Base-by-base conservation (phyloP, 2,113 vertebrate species). In the Zapornia atra region DNA sequence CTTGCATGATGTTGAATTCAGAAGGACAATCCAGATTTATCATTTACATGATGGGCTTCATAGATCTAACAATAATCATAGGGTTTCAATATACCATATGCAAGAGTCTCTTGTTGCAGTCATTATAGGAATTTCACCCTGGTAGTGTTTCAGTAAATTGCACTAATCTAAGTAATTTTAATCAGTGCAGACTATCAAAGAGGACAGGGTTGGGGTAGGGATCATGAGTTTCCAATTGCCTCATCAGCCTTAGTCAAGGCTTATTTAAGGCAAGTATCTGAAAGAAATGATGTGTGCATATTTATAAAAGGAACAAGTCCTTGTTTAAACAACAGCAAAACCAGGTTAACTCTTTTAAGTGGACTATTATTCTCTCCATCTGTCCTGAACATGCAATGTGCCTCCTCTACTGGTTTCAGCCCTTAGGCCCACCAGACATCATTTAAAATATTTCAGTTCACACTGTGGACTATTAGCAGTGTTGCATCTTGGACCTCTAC, bases 161-260 rank as follows among this genome's bases (percentile, higher is more conserved):
- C 78, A 80, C 63, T 96, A 94, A 96, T 97, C 51, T 76, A 77
- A 95, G 96, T 88, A 86, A 96, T 98, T 97, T 96, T 97, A 97
- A 97, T 96, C 96, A 96, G 79, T 21, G 22, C 51, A 94, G 88
- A 82, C 69, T 95, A 88, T 87, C 85, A 96, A 83, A 92, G 64
- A 86, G 80, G 88, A 61, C 80, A 81, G 79, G 53, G n/a, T 17
- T 91, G 79, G 46, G 33, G 57, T 82, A 89, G 86, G 79, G 94
- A 96, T 95, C 89, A 73, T 66, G 86, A 94, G 61, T 90, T 95
- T 81, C 76, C 75, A 91, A 72, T 73, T 82, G 71, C 65, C 65
- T 96, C 96, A 96, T 95, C 92, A 92, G 80, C 90, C 33, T 94
- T 82, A 78, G 81, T 87, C 90, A 88, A 80, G 82, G 53, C 66